Evolutionary conservation across 1,140 invertebrate species (phyloP).

Genomic region (Drosophila nasuta): DNA sequence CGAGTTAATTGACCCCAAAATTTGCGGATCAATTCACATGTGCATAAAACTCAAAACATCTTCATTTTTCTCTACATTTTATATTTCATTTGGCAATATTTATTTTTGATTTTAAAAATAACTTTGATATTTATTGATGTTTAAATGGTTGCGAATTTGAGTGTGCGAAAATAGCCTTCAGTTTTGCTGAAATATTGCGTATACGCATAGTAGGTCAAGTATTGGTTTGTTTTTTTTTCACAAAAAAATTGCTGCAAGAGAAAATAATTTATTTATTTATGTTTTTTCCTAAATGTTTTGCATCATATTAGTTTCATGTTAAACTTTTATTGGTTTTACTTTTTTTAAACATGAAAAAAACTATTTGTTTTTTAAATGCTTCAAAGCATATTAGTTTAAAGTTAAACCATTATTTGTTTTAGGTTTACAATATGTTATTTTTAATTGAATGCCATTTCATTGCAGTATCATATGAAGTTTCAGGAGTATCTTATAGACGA

Average conservation of each 20-base stretch:
- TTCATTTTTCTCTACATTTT: not conserved
- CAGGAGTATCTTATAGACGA: not conserved
- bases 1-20: slow-evolving; percentile 28
- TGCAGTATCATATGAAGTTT: too few species aligned
- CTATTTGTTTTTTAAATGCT: not conserved
- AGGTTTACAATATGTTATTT: too few species aligned
- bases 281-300: too few species aligned
- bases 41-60: not conserved
- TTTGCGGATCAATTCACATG: slow-evolving; percentile 27
- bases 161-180: not conserved
- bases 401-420: not conserved
- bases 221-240: not conserved
- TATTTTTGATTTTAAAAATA: not conserved
- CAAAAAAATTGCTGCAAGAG: too few species aligned
- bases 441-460: too few species aligned
- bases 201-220: slow-evolving; percentile 3
- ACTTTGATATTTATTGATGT: slow-evolving; percentile 1
- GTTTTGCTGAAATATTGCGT: not conserved
- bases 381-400: too few species aligned
- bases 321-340: not conserved
- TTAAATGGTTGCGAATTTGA: not conserved
- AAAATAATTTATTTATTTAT: not conserved
- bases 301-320: too few species aligned
- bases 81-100: not conserved
- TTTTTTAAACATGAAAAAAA: too few species aligned